Percentiles rank a stretch among this genome's conserved stretches.
Conservation (phyloP, 2,113 vertebrate species). For the Tetrao urogallus region DNA sequence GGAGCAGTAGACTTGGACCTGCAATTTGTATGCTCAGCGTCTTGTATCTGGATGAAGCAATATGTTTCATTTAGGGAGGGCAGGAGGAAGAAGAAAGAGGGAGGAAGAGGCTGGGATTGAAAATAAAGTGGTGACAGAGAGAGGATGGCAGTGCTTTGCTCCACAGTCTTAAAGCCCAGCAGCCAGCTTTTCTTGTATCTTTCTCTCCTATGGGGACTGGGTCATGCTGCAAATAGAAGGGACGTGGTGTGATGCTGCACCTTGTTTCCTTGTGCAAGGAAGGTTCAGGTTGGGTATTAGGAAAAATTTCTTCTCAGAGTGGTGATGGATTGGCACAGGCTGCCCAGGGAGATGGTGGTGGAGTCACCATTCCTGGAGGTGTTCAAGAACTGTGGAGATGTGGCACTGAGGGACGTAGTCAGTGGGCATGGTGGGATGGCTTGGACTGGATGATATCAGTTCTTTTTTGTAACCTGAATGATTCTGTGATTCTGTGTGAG, state of each 20-base stretch:
- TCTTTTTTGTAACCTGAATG: too few relatives aligned
- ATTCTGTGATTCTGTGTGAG: too few relatives aligned
- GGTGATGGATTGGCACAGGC: too few relatives aligned
- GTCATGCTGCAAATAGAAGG: not conserved
- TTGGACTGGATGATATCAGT: too few relatives aligned
- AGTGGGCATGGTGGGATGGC: too few relatives aligned
- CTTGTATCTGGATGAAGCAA: not conserved
- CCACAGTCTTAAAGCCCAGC: not conserved
- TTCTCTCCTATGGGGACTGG: not conserved
- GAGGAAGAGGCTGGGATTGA: not conserved
- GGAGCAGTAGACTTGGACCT: slow-evolving; percentile 35
- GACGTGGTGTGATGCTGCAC: rapidly evolving
- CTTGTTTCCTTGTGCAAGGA: not conserved
- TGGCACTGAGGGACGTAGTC: too few relatives aligned
- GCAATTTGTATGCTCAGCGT: slow-evolving; percentile 28
- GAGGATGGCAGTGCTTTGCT: not conserved
- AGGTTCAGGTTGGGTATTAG: too few relatives aligned
- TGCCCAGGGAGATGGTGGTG: too few relatives aligned
- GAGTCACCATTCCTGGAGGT: too few relatives aligned
- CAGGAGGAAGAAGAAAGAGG: not conserved
- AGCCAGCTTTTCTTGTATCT: not conserved
- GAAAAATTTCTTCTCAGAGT: too few relatives aligned
- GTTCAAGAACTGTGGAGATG: too few relatives aligned
- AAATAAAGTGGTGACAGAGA: not conserved
- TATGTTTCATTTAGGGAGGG: not conserved